A percentile compares a stretch with the other conserved stretches of the same genome.
Conservation (phyloP, 1,140 invertebrate genomes). For the Phthorimaea operculella region DNA sequence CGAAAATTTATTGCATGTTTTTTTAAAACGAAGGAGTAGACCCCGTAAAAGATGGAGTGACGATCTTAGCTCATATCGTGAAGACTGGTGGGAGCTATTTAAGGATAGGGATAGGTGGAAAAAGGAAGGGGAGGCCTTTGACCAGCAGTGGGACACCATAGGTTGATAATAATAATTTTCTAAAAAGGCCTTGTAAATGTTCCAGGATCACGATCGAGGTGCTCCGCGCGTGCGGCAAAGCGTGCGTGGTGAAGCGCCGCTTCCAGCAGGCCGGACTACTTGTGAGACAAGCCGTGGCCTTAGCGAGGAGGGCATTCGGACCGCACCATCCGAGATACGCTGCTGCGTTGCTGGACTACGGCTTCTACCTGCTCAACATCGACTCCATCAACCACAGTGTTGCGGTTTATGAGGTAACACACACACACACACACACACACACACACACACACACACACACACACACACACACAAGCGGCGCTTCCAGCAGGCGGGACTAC, state of each 20-base stretch:
- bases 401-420: conserved; percentile 78
- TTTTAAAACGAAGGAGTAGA: too few species aligned
- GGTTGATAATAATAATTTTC: too few species aligned
- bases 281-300: conserved; percentile 82
- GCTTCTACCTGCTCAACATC: conserved; percentile 90
- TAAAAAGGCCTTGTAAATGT: neutral
- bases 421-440: too few species aligned
- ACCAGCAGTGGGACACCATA: too few species aligned
- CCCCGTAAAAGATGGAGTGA: too few species aligned
- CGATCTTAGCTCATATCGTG: too few species aligned
- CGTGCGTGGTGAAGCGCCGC: conserved; percentile 87
- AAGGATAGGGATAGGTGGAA: too few species aligned
- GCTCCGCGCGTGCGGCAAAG: conserved; percentile 83
- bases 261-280: conserved; percentile 83
- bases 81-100: too few species aligned
- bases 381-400: conserved; percentile 86
- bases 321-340: conserved; percentile 81
- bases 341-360: conserved; percentile 87
- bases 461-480: too few species aligned
- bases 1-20: too few species aligned
- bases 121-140: too few species aligned
- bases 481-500: conserved; percentile 80
- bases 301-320: conserved; percentile 77
- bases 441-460: too few species aligned
- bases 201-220: conserved; percentile 79